Evolutionary conservation across 2,113 vertebrate species (phyloP).

Genomic region (Nanger granti): DNA sequence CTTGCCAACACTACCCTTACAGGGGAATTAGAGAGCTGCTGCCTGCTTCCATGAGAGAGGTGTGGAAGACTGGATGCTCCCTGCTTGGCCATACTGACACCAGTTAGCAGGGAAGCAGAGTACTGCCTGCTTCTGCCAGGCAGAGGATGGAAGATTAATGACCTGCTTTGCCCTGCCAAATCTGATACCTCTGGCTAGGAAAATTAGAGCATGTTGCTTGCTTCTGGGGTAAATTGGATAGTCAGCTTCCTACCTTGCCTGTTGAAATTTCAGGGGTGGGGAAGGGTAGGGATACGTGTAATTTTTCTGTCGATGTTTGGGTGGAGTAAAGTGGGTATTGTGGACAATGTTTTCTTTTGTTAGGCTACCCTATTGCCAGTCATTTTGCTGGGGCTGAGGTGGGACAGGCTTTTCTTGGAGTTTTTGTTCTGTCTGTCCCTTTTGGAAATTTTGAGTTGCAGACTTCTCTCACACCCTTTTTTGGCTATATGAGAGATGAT

Average conservation of each 20-base stretch:
- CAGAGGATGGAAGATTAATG: not conserved
- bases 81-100: not conserved
- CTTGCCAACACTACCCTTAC: not conserved
- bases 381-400: not conserved
- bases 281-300: not conserved
- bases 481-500: not conserved
- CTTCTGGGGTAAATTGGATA: not conserved
- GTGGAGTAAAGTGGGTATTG: not conserved
- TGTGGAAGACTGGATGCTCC: not conserved
- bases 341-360: not conserved
- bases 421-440: not conserved
- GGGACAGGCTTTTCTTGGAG: not conserved
- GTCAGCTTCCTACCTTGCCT: not conserved
- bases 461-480: not conserved
- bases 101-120: not conserved
- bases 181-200: not conserved
- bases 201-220: not conserved
- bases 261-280: not conserved
- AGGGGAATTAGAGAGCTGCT: not conserved
- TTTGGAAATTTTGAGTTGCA: not conserved
- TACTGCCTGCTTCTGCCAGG: not conserved
- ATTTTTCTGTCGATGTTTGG: not conserved
- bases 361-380: not conserved
- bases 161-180: not conserved
- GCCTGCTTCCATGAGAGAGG: not conserved